phyloP scores from a whole-genome alignment of 2,797 vertebrate species.

The Hirundo rustica region DNA sequence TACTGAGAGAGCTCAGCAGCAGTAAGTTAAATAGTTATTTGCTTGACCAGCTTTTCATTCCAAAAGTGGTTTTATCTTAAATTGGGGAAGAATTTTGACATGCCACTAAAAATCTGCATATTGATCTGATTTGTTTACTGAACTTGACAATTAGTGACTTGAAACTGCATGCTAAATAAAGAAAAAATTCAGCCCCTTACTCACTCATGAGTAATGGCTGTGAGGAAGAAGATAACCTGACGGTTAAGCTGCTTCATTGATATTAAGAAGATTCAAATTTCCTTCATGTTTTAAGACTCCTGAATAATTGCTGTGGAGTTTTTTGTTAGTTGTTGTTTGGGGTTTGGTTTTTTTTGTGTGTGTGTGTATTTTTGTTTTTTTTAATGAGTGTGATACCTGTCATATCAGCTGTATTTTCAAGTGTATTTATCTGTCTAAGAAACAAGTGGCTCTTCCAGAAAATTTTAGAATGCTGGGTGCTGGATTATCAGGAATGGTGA shows the following conservation, averaged over 20 bases:
- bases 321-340: neutral
- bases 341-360: no score
- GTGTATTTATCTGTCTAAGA: neutral
- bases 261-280: neutral
- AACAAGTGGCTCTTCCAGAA: neutral
- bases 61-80: neutral
- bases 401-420: neutral
- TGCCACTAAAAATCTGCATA: neutral
- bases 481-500: neutral
- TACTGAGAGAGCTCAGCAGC: neutral
- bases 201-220: neutral
- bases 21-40: neutral
- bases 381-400: fast-evolving
- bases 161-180: neutral
- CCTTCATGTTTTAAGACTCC: neutral
- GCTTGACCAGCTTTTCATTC: neutral
- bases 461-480: neutral
- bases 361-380: neutral
- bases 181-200: neutral
- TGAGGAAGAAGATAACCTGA: neutral
- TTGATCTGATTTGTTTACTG: neutral
- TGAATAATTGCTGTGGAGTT: neutral
- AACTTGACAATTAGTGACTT: neutral
- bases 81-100: neutral
- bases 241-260: neutral